Base-by-base conservation (phyloP, 2,888 invertebrate species). In the Pasiphila rectangulata region DNA sequence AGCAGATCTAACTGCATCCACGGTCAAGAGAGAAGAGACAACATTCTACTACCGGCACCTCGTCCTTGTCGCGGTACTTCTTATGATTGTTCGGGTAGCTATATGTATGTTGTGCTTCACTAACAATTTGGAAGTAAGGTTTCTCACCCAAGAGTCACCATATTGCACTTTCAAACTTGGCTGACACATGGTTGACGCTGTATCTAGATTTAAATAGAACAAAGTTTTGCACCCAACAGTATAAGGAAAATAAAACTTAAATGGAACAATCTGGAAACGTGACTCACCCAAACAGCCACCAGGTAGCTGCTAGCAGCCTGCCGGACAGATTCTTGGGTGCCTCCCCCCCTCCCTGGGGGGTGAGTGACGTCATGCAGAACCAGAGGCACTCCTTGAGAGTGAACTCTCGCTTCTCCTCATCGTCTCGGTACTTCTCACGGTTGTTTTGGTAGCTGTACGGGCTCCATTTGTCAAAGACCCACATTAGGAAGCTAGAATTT, bases 281-380 rank as follows among this genome's bases (percentile, higher is more conserved):
- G 15, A 35, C 43, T 47, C 27, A 46, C 92, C 98, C 98, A 82
- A 99, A 99, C 15, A 99, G 88, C 99, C 99, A 99, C 98, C 98
- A 98, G 0, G 98, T 98, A 1, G 98, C 98, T 0, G 98, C 98
- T 0, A 99, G 94, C 6, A 99, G 86, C 37, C 98, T 91, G 0
- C 98, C 98, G 0, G 98, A 98, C 0, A 99, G 89, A 79, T 98
- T 98, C 78, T 98, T 97, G 0, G 98, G 98, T 0, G 98, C 98
- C 79, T 98, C 98, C 0, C 98, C 98, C 0, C 98, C 98, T 0
- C 98, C 97, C 80, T 95, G 92, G 0, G 99, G 99, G 0, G 98
- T 99, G 10, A 99, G 83, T 21, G 98, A 98, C 25, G 98, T 98
- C 97, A 99, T 98, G 71, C 98, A 98, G 78, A 99, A 99, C 98